phyloP scores from a whole-genome alignment of 1,140 invertebrate species.

The Dendrolimus punctatus region DNA sequence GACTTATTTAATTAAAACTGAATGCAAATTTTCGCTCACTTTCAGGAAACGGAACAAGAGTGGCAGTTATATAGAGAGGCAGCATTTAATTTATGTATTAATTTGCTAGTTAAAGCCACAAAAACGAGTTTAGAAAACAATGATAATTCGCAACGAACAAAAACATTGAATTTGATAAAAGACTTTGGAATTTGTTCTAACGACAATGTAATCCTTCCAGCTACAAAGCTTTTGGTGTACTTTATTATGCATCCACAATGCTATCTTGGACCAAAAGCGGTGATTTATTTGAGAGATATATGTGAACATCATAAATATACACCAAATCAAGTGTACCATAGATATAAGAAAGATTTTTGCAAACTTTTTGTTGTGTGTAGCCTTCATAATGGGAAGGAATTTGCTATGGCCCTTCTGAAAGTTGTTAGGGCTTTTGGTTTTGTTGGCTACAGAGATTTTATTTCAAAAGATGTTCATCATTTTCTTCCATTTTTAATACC shows the following conservation, averaged over 20 bases:
- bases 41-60: constrained; percentile 29
- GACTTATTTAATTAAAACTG: no score
- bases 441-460: constrained; percentile 72
- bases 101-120: constrained; percentile 64
- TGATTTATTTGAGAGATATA: constrained; percentile 74
- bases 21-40: constrained; percentile 30
- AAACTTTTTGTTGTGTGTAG: constrained; percentile 74
- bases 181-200: constrained; percentile 63
- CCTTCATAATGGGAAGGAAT: constrained; percentile 67
- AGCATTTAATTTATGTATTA: constrained; percentile 69
- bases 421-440: constrained; percentile 74
- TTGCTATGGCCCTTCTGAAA: constrained; percentile 67
- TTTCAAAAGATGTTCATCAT: constrained; percentile 74
- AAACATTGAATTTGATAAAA: constrained; percentile 70
- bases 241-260: constrained; percentile 78
- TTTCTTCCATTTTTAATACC: constrained; percentile 75
- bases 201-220: constrained; percentile 68
- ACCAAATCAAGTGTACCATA: constrained; percentile 76
- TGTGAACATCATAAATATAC: constrained; percentile 72
- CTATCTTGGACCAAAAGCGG: constrained; percentile 73
- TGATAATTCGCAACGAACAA: constrained; percentile 70
- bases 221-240: constrained; percentile 75
- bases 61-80: constrained; percentile 51
- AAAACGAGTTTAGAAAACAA: constrained; percentile 67
- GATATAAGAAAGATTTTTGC: constrained; percentile 79